Base-by-base conservation (phyloP, 1,140 invertebrate species). In the Whitmania pigra region DNA sequence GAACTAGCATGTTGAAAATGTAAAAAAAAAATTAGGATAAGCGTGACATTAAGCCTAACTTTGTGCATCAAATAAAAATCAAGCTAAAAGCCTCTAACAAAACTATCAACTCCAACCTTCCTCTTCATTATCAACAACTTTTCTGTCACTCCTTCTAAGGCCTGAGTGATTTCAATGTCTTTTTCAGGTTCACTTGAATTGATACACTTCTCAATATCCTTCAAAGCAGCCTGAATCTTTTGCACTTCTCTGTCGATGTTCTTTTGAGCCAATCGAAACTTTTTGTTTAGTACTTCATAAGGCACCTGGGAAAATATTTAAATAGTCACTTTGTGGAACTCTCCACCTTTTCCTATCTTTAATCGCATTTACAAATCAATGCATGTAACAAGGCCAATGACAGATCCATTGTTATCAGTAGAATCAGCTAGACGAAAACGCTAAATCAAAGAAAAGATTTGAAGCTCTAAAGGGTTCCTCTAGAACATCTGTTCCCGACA, bases 241-340 rank as follows among this genome's bases (percentile, higher is more conserved):
- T 92, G 89, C 0, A 93, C 90, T 82, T 98, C 94, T 71, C 93
- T 85, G 79, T 98, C 94, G 68, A 97, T 84, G 15, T 89, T 88
- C 78, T 97, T 95, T 81, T 98, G 95, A 7, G 93, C 91, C 67
- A 89, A 87, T 54, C 96, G 88, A 81, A 97, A 99, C 78, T 93
- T 93, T 82, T 98, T 98, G 82, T 99, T 99, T 49, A 99, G 85
- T 11, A 97, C 86, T 84, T 99, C 96, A 81, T 99, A 99, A 54
- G 96, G 95, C 73, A 98, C 92, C 92, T 95, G 74, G 43, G 83
- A 75, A 63, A 63, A 6, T 6, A 27, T 60, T 4, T 17, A 63
- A 25, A 31, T 63, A 7, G 7, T 15, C 15, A 63, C 11, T 63
- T 63, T 63, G 15, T 2, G 29, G 20, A 31, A 63, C 20, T 11